These are phyloP conservation scores for Eriosoma lanigerum DNA, from an alignment of 1,140 invertebrate species.

Conservation along the genomic window DNA sequence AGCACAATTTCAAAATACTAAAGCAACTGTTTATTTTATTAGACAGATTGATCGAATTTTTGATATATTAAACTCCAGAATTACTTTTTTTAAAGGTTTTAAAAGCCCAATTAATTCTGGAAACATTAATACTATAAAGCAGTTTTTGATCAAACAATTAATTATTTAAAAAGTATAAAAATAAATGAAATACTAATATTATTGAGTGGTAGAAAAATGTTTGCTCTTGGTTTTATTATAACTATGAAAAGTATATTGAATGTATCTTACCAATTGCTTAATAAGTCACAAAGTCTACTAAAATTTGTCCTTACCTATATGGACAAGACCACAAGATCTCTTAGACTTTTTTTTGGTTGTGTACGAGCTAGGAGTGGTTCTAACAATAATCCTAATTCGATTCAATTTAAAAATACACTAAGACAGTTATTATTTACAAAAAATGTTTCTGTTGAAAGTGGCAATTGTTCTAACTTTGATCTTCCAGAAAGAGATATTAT, in stretches of 20 bases:
- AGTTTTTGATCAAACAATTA: not conserved
- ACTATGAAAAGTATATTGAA: too few relatives aligned
- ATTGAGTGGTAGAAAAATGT: too few relatives aligned
- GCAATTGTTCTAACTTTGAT: too few relatives aligned
- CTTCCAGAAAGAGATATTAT: too few relatives aligned
- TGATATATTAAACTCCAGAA: not conserved
- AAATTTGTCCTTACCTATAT: not conserved
- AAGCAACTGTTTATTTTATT: not conserved
- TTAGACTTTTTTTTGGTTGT: not conserved
- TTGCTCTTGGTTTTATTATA: too few relatives aligned
- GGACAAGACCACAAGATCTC: not conserved
- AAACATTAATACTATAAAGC: not conserved
- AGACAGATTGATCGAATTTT: not conserved
- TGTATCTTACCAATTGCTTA: too few relatives aligned
- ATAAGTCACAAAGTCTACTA: not conserved
- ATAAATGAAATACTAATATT: too few relatives aligned
- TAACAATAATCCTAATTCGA: too few relatives aligned
- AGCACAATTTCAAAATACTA: not conserved
- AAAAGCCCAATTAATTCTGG: not conserved
- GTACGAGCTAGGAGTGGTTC: too few relatives aligned
- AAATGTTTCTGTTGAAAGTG: too few relatives aligned
- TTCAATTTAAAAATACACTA: too few relatives aligned
- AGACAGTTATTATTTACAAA: too few relatives aligned
- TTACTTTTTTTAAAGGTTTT: not conserved
- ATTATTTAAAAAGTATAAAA: slow-evolving; percentile 11